phyloP scores from a whole-genome alignment of 2,888 invertebrate genomes.

The Microctonus aethiopoides region DNA sequence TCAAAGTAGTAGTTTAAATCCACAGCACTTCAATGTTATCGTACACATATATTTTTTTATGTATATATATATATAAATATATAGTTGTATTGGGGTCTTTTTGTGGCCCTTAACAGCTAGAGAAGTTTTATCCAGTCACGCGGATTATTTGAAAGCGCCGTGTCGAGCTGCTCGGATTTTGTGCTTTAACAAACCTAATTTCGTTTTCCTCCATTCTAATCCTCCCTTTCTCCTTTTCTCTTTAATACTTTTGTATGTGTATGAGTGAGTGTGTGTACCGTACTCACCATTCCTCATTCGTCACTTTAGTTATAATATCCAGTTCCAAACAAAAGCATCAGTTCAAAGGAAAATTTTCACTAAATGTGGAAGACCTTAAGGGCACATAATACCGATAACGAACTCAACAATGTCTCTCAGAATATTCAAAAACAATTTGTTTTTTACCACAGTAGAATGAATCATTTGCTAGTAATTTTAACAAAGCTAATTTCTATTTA shows the following conservation, averaged over 20 bases:
- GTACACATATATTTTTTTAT: background rate
- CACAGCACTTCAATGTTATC: background rate
- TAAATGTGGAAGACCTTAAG: background rate
- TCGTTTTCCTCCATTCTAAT: conserved; percentile 7
- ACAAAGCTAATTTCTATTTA: conserved; percentile 2
- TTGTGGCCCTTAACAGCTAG: conserved; percentile 21
- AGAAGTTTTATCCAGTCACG: conserved; percentile 24
- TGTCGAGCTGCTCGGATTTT: conserved; percentile 21
- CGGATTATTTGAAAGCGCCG: conserved; percentile 21
- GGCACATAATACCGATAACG: background rate
- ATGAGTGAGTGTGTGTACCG: background rate
- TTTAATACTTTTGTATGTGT: background rate
- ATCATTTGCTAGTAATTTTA: background rate
- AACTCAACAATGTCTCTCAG: background rate
- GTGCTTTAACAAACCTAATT: conserved; percentile 31
- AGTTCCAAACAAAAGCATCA: background rate
- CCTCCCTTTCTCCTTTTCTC: conserved; percentile 19
- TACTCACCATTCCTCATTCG: background rate
- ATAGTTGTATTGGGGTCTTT: background rate
- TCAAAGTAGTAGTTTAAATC: background rate
- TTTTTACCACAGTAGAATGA: background rate
- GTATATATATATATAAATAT: background rate
- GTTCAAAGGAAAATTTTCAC: conserved; percentile 3
- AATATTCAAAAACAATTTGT: background rate
- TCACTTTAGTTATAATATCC: conserved; percentile 16